Evolutionary conservation across 1,140 invertebrate genomes (phyloP).

Genomic region (Metaphire vulgaris): DNA sequence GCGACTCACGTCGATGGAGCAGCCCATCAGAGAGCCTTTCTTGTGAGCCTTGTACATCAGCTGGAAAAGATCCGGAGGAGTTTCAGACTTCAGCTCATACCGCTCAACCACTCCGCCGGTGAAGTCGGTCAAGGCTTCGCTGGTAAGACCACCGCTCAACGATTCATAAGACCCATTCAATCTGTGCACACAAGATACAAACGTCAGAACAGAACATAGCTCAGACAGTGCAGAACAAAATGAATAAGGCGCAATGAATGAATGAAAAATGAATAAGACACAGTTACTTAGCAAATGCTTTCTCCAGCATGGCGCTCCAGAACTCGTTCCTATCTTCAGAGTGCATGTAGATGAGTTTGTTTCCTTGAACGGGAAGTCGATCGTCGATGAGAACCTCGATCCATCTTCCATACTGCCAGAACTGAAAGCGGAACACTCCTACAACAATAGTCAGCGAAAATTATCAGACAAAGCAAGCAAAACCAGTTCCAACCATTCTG

Average conservation of each 20-base stretch:
- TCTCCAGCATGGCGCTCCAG: conserved; percentile 94
- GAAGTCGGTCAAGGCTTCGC: conserved; percentile 98
- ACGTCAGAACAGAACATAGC: no score
- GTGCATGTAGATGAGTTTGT: conserved; percentile 84
- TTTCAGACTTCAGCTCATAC: conserved; percentile 32
- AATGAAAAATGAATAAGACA: no score
- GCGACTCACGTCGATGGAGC: conserved; percentile 79
- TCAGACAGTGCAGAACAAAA: no score
- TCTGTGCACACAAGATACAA: no score
- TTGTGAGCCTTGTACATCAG: conserved; percentile 83
- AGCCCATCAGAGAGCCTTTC: conserved; percentile 84
- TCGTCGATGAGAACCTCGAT: conserved; percentile 93
- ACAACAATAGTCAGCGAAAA: no score
- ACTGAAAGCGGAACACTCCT: no score
- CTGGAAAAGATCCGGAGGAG: conserved; percentile 66
- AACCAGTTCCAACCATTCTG: no score
- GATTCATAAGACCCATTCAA: conserved; percentile 95
- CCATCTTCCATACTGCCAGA: no score
- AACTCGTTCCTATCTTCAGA: conserved; percentile 83
- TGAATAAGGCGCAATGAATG: no score
- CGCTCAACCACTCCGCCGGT: conserved; percentile 93
- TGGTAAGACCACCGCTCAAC: conserved; percentile 90
- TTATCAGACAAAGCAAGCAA: no score
- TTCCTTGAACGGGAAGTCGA: conserved; percentile 80
- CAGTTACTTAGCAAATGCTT: conserved; percentile 88